A percentile compares a stretch with the other conserved stretches of the same genome.
phyloP scores from a whole-genome alignment of 2,888 invertebrate genomes.

The Lepas anatifera region DNA sequence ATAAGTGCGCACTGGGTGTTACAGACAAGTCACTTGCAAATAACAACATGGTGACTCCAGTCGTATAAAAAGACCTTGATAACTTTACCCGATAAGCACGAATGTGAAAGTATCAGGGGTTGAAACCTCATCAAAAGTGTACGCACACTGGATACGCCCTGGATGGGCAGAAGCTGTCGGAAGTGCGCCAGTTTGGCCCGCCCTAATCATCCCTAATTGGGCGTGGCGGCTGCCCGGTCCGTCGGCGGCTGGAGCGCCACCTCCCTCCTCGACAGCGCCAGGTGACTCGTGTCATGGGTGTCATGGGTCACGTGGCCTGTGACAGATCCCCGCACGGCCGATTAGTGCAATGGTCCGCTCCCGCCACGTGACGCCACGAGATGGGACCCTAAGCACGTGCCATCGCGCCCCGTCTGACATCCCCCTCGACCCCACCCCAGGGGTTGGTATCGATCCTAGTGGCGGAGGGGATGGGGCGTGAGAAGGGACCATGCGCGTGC shows the following conservation, averaged over 20 bases:
- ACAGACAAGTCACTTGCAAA: too few species aligned
- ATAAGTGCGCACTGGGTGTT: too few species aligned
- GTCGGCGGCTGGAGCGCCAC: too few species aligned
- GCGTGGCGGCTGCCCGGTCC: neutral
- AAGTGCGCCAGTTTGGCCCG: too few species aligned
- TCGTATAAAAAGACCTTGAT: too few species aligned
- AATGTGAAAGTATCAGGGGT: too few species aligned
- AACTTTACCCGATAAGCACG: too few species aligned
- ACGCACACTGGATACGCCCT: too few species aligned
- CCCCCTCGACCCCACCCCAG: neutral
- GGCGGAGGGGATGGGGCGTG: neutral
- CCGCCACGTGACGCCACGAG: neutral
- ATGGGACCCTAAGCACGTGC: neutral
- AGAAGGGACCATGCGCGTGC: too few species aligned
- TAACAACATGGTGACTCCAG: too few species aligned
- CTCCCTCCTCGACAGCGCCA: neutral
- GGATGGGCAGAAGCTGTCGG: too few species aligned
- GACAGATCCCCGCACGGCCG: constrained; percentile 3
- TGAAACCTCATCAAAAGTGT: too few species aligned
- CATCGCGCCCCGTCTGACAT: neutral
- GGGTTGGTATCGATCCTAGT: neutral
- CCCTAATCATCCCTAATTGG: neutral
- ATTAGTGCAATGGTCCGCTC: neutral
- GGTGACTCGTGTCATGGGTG: neutral
- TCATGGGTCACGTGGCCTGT: neutral